Evolutionary conservation across 2,888 invertebrate species (phyloP), one percentile per base, ranked within the genome.

Genomic region (Temnothorax ravouxi): DNA sequence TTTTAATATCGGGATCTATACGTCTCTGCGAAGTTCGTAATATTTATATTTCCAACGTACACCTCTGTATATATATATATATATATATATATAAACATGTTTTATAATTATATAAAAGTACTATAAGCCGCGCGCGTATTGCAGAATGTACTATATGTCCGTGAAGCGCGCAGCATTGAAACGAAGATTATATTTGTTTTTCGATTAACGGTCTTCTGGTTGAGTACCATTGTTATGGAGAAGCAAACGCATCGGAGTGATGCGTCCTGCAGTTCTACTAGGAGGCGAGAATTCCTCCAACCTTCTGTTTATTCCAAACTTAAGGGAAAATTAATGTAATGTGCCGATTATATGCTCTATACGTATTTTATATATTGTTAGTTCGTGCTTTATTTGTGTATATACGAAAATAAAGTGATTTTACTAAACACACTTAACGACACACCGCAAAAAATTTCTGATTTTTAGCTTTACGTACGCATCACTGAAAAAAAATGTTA

Each of bases 371-470:
- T 79, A 75, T 75, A 80, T 80, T 72, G 75, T 89, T 88, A 89
- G 86, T 86, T 85, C 85, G 86, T 87, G 89, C 90, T 91, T 91
- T 87, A 82, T 88, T 90, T 90, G 86, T 91, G 87, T 91, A 91
- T 90, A 91, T 91, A 91, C 50, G 72, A 88, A 87, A 89, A 87
- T 87, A 89, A 88, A 90, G 69, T 84, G 81, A 83, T 88, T 82
- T 84, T 81, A 76, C 59, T 66, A 56, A 82, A 52, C n/a, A 67
- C 9, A 41, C 15, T n/a, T 18, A 18, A 54, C 13, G 34, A 21
- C 9, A 66, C 41, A 64, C 11, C 13, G 41, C 15, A 61, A 6
- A 54, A 29, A 77, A 85, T 87, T 59, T 75, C 77, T 54, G 62
- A 72, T 44, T 38, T 77, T 38, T 79, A 83, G 62, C 67, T 71